Evolutionary conservation across 1,140 invertebrate genomes (phyloP), one percentile per base, ranked within the genome.

Genomic region (Papilio dardanus): DNA sequence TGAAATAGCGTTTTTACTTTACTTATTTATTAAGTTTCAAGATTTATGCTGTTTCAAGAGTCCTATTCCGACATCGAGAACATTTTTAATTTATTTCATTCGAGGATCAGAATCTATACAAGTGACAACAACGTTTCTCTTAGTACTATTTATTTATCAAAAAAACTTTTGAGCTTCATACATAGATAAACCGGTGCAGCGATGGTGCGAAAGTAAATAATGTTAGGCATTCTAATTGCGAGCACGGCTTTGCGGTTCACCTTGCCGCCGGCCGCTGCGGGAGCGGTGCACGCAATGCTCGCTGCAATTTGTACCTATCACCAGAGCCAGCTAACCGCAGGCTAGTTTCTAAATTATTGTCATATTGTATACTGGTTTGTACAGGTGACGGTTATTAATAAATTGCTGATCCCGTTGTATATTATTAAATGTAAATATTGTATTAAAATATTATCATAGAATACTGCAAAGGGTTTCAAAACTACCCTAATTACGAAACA

Each of bases 241-340:
- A 77, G 46, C 54, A 30, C 68, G 40, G 68, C 74, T 62, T 67
- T 86, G 83, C 76, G 84, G 81, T 85, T 85, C 74, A 81, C 83
- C 80, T 87, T 83, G 82, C 76, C 77, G 77, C 68, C 46, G 16
- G 67, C 58, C 74, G 77, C 74, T 75, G 68, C 54, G 71, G 14
- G 66, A n/a, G 30, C 30, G 66, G 33, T 16, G 24, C 62, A 37
- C 35, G 66, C 66, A 74, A 75, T 75, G 76, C 40, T 66, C 42
- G 74, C 74, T 71, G 42, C 69, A 50, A 71, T 50, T 71, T 71
- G 69, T 71, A 50, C 14, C 67, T 12, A 35, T 14, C 67, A 37
- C 14, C 35, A 12, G 67, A 21, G 35, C 35, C 42, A 40, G 67
- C 31, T 35, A 28, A n/a, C 67, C 67, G 19, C 21, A n/a, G 35